Base-by-base conservation (phyloP, 2,888 invertebrate genomes). In the Drosophila anceps region DNA sequence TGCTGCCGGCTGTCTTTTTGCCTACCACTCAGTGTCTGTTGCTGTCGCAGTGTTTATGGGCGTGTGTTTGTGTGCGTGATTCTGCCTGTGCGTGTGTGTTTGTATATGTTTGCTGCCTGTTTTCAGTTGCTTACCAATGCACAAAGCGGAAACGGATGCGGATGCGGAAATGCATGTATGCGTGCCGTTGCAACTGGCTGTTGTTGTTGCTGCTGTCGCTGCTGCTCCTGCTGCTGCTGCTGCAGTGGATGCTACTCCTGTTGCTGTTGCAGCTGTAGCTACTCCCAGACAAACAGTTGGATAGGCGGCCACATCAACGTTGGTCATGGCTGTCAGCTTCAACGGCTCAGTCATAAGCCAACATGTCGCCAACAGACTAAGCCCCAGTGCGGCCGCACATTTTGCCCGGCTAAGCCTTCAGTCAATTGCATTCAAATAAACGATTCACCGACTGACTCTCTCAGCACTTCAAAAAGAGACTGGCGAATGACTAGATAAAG, bases 341-440 rank as follows among this genome's bases (percentile, higher is more conserved):
- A 60, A 29, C 76, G 66, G 88, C 82, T 77, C 70, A 84, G 75
- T 82, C 69, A 80, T 78, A 88, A 82, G 84, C 85, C 90, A 81
- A 75, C 86, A 86, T 85, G 88, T 85, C 88, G 83, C 84, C 90
- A 82, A 43, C 85, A 90, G 73, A 81, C 79, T 85, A 82, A 84
- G 84, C 76, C 73, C 71, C 63, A 59, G 50, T 62, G 73, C 64
- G 82, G 82, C 79, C 82, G 69, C 84, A 84, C 79, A 88, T 74
- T 74, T 63, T 76, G 78, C 72, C 64, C 55, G 70, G 74, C 76
- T 87, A 73, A 84, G 77, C 84, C 88, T 72, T 84, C 84, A 84
- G 89, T 84, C 84, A 85, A 85, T 85, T 85, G 84, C 84, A 85
- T 85, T 89, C 87, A 84, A 89, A 89, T 84, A 84, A 86, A 82